Percentiles rank a stretch among this genome's conserved stretches.
Evolutionary conservation across 2,797 vertebrate genomes (phyloP).

Genomic region (Onychomys leucogaster): DNA sequence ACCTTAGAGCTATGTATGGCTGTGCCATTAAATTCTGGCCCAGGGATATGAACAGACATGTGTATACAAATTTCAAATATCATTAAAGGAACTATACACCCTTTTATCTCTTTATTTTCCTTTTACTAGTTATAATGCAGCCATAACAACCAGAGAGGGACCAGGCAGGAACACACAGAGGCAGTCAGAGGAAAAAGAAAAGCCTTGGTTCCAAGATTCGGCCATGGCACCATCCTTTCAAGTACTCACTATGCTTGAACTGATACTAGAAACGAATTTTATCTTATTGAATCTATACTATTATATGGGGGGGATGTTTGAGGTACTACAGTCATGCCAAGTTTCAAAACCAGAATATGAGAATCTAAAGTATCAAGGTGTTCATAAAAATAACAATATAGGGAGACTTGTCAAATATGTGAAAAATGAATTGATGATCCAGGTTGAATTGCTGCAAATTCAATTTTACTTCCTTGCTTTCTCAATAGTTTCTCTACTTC

Average conservation of each 20-base stretch:
- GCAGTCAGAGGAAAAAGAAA: background rate
- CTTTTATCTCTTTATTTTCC: background rate
- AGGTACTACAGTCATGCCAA: background rate
- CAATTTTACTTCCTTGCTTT: background rate
- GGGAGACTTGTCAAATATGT: background rate
- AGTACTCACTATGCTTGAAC: background rate
- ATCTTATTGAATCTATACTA: background rate
- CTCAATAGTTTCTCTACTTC: background rate
- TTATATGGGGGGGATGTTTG: slow-evolving; percentile 8
- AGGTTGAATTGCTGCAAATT: background rate
- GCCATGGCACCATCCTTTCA: background rate
- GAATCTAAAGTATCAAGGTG: background rate
- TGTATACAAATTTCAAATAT: background rate
- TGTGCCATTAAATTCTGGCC: background rate
- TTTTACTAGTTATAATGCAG: background rate
- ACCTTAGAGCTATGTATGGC: background rate
- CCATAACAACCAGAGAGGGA: background rate
- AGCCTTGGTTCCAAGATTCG: background rate
- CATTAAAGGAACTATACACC: background rate
- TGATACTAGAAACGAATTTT: background rate
- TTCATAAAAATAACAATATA: slow-evolving; percentile 41
- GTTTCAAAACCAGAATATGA: background rate
- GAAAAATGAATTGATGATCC: background rate
- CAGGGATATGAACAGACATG: background rate
- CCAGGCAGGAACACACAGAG: background rate